A percentile compares a stretch with the other conserved stretches of the same genome.
Evolutionary conservation across 2,113 vertebrate genomes (phyloP).

Genomic region (Phalacrocorax pelagicus): DNA sequence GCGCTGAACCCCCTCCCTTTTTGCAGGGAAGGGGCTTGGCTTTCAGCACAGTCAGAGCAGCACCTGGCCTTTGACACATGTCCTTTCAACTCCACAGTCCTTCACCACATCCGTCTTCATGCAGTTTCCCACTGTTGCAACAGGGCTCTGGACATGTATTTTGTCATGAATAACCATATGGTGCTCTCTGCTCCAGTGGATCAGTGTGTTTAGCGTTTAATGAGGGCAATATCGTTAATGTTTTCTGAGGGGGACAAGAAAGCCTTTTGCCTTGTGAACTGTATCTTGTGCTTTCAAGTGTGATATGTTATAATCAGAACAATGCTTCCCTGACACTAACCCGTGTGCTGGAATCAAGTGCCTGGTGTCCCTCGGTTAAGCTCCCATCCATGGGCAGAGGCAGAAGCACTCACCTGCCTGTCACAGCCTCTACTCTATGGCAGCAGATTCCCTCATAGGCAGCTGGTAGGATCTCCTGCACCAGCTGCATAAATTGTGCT

Average conservation of each 20-base stretch:
- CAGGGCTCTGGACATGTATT: background rate
- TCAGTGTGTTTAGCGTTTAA: conserved; percentile 69
- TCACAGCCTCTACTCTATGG: background rate
- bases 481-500: conserved; percentile 12
- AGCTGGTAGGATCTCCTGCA: conserved; percentile 10
- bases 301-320: background rate
- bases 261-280: background rate
- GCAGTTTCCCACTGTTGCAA: background rate
- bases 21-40: background rate
- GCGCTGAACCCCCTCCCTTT: background rate
- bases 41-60: background rate
- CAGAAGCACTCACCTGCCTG: background rate
- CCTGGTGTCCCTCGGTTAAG: background rate
- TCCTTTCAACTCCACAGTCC: background rate
- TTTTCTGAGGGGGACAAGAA: conserved; percentile 2
- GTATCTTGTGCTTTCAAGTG: background rate
- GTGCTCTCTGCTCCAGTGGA: conserved; percentile 65
- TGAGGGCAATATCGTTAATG: conserved; percentile 66
- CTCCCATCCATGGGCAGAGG: background rate
- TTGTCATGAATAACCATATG: conserved; percentile 16
- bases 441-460: background rate
- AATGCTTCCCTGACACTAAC: background rate
- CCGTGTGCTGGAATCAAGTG: background rate
- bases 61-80: background rate
- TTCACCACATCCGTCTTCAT: background rate